Conservation (phyloP, 2,888 invertebrate species). For the Coleophora flavipennella region DNA sequence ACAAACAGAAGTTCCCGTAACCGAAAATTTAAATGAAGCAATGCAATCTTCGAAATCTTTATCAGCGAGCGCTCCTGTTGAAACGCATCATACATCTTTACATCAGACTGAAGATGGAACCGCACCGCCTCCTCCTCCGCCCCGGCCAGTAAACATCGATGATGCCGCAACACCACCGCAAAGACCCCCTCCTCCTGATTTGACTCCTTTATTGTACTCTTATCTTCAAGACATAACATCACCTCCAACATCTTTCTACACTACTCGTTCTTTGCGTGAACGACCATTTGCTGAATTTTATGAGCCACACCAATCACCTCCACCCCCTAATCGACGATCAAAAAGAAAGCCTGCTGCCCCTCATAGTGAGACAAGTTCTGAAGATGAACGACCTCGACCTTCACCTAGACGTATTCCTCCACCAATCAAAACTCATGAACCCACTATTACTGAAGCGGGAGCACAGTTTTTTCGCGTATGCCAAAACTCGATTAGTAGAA, state of each 20-base stretch:
- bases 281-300: slow-evolving; percentile 43
- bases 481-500: slow-evolving; percentile 74
- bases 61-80: slow-evolving; percentile 5
- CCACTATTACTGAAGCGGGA: slow-evolving; percentile 78
- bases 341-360: slow-evolving; percentile 52
- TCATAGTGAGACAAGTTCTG: slow-evolving; percentile 65
- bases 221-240: slow-evolving; percentile 70
- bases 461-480: slow-evolving; percentile 81
- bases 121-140: slow-evolving; percentile 11
- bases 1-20: slow-evolving; percentile 43
- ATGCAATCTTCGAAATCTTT: slow-evolving; percentile 12
- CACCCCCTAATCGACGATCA: slow-evolving; percentile 60
- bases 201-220: slow-evolving; percentile 61
- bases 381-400: slow-evolving; percentile 60
- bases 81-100: slow-evolving; percentile 2
- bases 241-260: slow-evolving; percentile 62
- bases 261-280: slow-evolving; percentile 48
- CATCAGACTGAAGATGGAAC: neutral
- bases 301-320: slow-evolving; percentile 49
- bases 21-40: slow-evolving; percentile 16
- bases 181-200: slow-evolving; percentile 62
- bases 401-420: slow-evolving; percentile 50
- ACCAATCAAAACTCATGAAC: slow-evolving; percentile 68
- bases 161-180: slow-evolving; percentile 43
- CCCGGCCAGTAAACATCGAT: slow-evolving; percentile 27